Base-by-base conservation (phyloP, 2,797 vertebrate genomes). In the Sebastes iracundus region DNA sequence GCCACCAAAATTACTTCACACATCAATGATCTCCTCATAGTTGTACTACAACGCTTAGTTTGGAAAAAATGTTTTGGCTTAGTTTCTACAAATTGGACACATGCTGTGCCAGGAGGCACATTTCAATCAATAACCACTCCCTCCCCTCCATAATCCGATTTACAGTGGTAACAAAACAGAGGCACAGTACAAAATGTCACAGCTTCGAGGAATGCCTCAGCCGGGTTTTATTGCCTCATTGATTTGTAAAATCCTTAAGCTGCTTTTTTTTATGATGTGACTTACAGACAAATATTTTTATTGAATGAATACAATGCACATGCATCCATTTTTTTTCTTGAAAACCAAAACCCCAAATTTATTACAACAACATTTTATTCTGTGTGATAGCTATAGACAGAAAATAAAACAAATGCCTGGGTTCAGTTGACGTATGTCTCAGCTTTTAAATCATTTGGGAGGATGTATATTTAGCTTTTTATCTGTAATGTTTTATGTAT, bases 81-180 rank as follows among this genome's bases (percentile, higher is more conserved):
- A 27, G 25, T 27, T 25, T 75, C 32, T 58, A 33, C 69, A 23
- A 53, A 60, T 60, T 49, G 65, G 33, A 83, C 77, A 63, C 87
- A 66, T 84, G 84, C 81, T 91, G 75, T 64, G 67, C 35, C 72
- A 68, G 73, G 75, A 87, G 76, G 73, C 76, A 55, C 23, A 61
- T 69, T 49, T 83, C 59, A 89, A 89, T 92, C 91, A 92, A 90
- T 94, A 87, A 33, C 60, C 76, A 69, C 83, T 64, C 88, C 59
- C 53, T 28, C 14, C 70, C 56, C 25, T 28, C 72, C 22, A 33
- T 92, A 94, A 93, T 92, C 92, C 53, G 71, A 85, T 38, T 89
- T 84, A 85, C 60, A 80, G 66, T 61, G 23, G 64, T 74, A 79
- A 72, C 69, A 66, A 28, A 86, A 83, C 72, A 79, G 64, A 75